Conservation (phyloP, 1,140 invertebrate genomes). For the Reticulitermes speratus region DNA sequence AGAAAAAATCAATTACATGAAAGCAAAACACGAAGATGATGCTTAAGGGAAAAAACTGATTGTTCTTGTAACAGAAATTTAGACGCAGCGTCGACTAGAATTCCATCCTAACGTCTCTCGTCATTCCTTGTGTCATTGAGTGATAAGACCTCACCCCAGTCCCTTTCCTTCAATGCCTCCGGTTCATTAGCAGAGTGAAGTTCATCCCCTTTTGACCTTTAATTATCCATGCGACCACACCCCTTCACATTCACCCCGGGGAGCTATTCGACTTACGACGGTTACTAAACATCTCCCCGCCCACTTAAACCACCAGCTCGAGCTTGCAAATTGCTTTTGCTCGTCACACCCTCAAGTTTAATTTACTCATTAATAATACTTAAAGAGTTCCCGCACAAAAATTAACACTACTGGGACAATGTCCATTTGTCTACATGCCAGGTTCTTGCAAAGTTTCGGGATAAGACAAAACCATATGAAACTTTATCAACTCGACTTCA, state of each 20-base stretch:
- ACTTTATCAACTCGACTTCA: too few relatives aligned
- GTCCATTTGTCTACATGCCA: background rate
- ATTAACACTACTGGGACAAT: background rate
- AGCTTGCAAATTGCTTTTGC: background rate
- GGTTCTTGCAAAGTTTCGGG: background rate
- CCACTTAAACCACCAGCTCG: background rate
- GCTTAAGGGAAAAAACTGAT: background rate
- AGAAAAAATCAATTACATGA: background rate
- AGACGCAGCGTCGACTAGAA: background rate
- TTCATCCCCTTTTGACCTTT: slow-evolving; percentile 5
- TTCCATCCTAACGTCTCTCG: background rate
- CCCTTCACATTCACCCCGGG: background rate
- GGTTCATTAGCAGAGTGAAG: background rate
- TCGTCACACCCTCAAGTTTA: background rate
- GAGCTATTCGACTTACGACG: background rate
- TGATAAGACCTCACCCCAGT: background rate
- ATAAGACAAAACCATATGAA: background rate
- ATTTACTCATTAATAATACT: slow-evolving; percentile 14
- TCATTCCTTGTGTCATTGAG: background rate
- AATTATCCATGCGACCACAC: background rate
- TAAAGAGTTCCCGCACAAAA: background rate
- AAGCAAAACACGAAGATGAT: background rate
- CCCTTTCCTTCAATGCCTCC: background rate
- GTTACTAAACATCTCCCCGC: background rate
- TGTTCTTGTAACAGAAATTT: background rate